Evolutionary conservation across 2,113 vertebrate genomes (phyloP).

Genomic region (Rhinopomastus cyanomelas): DNA sequence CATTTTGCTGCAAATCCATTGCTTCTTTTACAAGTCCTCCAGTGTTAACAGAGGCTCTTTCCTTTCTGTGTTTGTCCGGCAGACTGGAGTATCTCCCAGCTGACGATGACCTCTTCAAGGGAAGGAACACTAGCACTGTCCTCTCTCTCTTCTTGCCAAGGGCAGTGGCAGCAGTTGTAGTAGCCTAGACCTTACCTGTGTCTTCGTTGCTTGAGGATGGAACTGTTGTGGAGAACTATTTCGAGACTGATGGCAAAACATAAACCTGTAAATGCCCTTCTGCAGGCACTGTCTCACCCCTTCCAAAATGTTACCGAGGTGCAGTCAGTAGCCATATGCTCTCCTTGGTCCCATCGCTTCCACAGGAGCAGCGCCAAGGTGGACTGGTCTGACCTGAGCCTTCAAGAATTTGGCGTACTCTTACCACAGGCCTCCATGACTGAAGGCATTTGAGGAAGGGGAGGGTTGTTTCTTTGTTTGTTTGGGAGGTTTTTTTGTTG

Average conservation of each 20-base stretch:
- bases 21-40: not conserved
- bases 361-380: not conserved
- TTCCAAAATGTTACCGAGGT: not conserved
- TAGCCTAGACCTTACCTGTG: not conserved
- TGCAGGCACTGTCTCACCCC: not conserved
- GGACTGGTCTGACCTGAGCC: not conserved
- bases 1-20: not conserved
- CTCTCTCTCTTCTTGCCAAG: not conserved
- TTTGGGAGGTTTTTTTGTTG: not conserved
- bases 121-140: not conserved
- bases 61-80: not conserved
- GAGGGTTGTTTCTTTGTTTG: not conserved
- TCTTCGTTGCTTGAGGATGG: not conserved
- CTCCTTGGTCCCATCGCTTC: not conserved
- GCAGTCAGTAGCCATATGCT: not conserved
- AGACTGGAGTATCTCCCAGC: not conserved
- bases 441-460: not conserved
- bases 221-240: not conserved
- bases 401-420: not conserved
- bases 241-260: not conserved
- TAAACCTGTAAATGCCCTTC: not conserved
- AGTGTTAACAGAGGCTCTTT: not conserved
- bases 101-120: not conserved
- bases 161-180: not conserved
- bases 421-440: accelerated